Evolutionary conservation across 2,888 invertebrate genomes (phyloP).

Genomic region (Drosophila pseudotakahashii): DNA sequence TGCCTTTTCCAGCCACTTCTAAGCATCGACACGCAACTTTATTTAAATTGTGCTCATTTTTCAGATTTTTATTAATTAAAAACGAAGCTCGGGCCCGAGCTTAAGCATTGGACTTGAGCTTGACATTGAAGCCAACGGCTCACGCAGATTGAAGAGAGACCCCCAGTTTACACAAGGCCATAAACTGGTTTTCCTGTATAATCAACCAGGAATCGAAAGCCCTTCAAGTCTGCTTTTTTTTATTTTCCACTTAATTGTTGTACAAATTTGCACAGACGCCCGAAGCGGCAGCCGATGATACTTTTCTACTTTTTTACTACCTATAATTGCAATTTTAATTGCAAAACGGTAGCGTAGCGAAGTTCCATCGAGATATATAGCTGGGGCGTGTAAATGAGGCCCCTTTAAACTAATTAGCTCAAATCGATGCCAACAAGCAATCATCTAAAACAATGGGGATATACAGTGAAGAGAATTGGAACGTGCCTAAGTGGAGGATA

Average conservation of each 20-base stretch:
- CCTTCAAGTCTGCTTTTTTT: constrained; percentile 17
- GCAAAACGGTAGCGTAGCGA: constrained; percentile 24
- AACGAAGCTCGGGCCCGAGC: constrained; percentile 22
- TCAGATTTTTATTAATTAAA: constrained; percentile 62
- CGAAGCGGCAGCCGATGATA: neutral
- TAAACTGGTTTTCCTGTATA: constrained; percentile 33
- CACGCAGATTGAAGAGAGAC: constrained; percentile 20
- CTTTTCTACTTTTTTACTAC: constrained; percentile 7
- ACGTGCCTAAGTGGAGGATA: constrained; percentile 31
- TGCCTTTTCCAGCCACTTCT: constrained; percentile 13
- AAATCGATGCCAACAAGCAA: constrained; percentile 34
- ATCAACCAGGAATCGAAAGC: constrained; percentile 26
- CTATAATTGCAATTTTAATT: constrained; percentile 34
- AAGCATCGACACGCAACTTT: constrained; percentile 64
- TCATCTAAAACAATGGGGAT: neutral
- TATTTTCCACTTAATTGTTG: constrained; percentile 25
- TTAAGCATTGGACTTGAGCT: constrained; percentile 24
- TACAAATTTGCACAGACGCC: constrained; percentile 21
- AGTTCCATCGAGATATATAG: constrained; percentile 1
- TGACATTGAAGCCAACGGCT: constrained; percentile 37
- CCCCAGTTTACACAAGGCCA: constrained; percentile 17
- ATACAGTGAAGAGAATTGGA: neutral
- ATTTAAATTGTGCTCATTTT: constrained; percentile 56
- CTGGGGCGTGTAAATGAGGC: constrained; percentile 32
- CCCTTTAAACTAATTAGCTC: constrained; percentile 41